Evolutionary conservation across 1,140 invertebrate genomes (phyloP).

Genomic region (Leptopilina clavipes): DNA sequence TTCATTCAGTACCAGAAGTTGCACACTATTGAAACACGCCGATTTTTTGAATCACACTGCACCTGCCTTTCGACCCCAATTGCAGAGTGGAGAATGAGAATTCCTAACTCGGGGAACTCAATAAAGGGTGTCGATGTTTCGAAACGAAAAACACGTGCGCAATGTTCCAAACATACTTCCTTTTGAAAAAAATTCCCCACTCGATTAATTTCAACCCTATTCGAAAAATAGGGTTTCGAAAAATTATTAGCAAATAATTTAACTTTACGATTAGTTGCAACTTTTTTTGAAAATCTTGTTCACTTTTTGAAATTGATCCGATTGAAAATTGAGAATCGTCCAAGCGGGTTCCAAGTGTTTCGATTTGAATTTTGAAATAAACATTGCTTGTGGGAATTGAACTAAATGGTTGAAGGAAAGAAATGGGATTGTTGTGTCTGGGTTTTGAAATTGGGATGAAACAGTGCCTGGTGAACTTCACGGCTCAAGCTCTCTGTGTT

Average conservation of each 20-base stretch:
- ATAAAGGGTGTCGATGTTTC: constrained; percentile 10
- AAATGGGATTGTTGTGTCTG: not conserved
- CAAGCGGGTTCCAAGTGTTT: too few species aligned
- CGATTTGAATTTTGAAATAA: too few species aligned
- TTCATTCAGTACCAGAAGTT: constrained; percentile 26
- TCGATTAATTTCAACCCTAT: not conserved
- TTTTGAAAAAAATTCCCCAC: not conserved
- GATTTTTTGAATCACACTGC: constrained; percentile 52
- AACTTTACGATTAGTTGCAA: too few species aligned
- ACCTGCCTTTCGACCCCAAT: constrained; percentile 39
- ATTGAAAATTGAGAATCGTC: too few species aligned
- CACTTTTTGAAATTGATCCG: too few species aligned
- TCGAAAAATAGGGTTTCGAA: too few species aligned
- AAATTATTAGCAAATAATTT: too few species aligned
- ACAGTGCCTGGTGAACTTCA: constrained; percentile 38
- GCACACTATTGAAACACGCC: not conserved
- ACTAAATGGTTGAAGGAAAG: not conserved
- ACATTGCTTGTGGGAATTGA: too few species aligned
- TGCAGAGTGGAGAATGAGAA: not conserved
- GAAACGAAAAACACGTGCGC: constrained; percentile 2
- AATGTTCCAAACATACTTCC: not conserved
- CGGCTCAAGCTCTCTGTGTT: constrained; percentile 59
- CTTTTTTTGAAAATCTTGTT: too few species aligned
- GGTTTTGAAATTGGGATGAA: not conserved
- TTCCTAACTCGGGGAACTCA: not conserved